A percentile compares a stretch with the other conserved stretches of the same genome.
Evolutionary conservation across 2,113 vertebrate genomes (phyloP).

Genomic region (Takifugu flavidus): DNA sequence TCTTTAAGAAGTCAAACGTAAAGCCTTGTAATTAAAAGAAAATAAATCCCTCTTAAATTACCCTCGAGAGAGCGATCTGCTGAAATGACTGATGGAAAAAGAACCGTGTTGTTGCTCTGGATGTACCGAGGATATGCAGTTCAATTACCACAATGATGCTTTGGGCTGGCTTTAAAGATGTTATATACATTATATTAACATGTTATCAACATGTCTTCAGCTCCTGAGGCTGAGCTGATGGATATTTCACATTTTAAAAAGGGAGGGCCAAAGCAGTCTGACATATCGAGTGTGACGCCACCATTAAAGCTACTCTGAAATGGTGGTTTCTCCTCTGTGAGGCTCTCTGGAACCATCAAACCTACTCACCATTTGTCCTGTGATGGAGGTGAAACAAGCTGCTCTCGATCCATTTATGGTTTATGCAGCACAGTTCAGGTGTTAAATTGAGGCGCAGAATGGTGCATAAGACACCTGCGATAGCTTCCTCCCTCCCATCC

Average conservation of each 20-base stretch:
- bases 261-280: slow-evolving; percentile 17
- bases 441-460: slow-evolving; percentile 41
- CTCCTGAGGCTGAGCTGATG: slow-evolving; percentile 27
- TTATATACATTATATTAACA: neutral
- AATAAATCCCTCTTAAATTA: slow-evolving; percentile 54
- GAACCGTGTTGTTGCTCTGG: slow-evolving; percentile 26
- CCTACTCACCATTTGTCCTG: slow-evolving; percentile 5
- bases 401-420: slow-evolving; percentile 45
- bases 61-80: slow-evolving; percentile 48
- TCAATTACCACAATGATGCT: slow-evolving; percentile 26
- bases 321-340: slow-evolving; percentile 70
- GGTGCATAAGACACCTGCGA: slow-evolving; percentile 45
- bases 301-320: slow-evolving; percentile 65
- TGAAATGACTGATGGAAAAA: slow-evolving; percentile 44
- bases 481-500: slow-evolving; percentile 18
- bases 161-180: slow-evolving; percentile 13
- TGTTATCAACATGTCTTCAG: slow-evolving; percentile 24
- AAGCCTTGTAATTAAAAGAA: slow-evolving; percentile 62
- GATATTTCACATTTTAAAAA: slow-evolving; percentile 4
- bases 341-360: slow-evolving; percentile 57
- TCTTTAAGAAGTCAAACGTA: slow-evolving; percentile 44
- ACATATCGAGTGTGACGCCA: slow-evolving; percentile 48
- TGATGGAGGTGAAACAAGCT: slow-evolving; percentile 36
- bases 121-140: slow-evolving; percentile 20
- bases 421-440: slow-evolving; percentile 26